Base-by-base conservation (phyloP, 2,888 invertebrate genomes). In the Polia nebulosa region DNA sequence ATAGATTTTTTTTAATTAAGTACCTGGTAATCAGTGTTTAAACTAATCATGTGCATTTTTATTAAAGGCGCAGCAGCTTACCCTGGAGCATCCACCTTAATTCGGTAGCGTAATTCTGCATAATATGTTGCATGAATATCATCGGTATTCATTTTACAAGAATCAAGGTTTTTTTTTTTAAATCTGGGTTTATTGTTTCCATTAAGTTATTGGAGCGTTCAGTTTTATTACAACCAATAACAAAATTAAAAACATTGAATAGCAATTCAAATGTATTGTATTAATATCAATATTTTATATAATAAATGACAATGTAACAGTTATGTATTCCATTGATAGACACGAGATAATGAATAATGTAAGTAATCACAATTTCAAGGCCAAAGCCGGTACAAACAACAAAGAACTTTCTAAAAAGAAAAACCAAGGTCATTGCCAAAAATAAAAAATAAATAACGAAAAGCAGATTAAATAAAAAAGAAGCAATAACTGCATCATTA, bases 351-450 rank as follows among this genome's bases (percentile, higher is more conserved):
- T 27, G 27, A 9, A 39, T 25, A 39, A n/a, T 13, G 7, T 9
- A 29, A 0, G 1, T 11, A 11, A 44, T 44, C 22, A 39, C 17
- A 49, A 22, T 25, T 44, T 13, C 44, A 45, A n/a, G 1, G n/a
- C n/a, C 20, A n/a, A 0, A n/a, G 34, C 6, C 17, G 1, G 58
- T 20, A 15, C 0, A 32, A 13, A 20, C 27, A 5, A 11, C 0
- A 22, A 13, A 3, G 0, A 44, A 32, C 22, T 27, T 45, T n/a
- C 27, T 6, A 2, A n/a, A 20, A 22, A 27, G 29, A 27, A 39
- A 64, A n/a, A 60, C 0, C 15, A 57, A 72, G 44, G 47, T 32
- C 67, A 72, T 17, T 25, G 34, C n/a, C 29, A 59, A 25, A 49
- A 34, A 32, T 45, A 13, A 5, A 41, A 27, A 17, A n/a, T n/a